Evolutionary conservation across 2,797 vertebrate genomes (phyloP), one percentile per base, ranked within the genome.

Genomic region (Dipus sagitta): DNA sequence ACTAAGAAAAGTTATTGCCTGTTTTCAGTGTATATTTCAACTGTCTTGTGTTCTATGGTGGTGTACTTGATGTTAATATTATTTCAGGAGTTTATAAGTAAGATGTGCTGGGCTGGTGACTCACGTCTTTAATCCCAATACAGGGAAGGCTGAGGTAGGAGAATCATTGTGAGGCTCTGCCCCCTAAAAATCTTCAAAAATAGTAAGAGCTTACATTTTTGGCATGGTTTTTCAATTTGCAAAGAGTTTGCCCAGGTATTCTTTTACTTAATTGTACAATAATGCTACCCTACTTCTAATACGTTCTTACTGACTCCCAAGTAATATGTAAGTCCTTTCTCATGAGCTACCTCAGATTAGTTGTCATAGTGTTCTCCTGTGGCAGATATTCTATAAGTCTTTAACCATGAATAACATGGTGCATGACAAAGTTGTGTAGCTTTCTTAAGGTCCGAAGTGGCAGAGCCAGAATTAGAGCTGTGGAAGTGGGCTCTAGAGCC

Each of bases 401-500:
- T 91, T 74, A 90, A 18, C 83, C 76, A 93, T 54, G 72, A 92
- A 74, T 47, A 90, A 92, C 70, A 26, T 72, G 34, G 91, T 14
- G 18, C 10, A 52, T 1, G 88, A 42, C 38, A 88, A 89, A 68
- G 28, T 47, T 67, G 62, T 6, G 17, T 60, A 76, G 67, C n/a
- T 90, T 85, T 72, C 60, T 80, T 92, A 76, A 72, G 52, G 21
- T 70, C 11, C 20, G 34, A 85, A 14, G 21, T 52, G 42, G 58
- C 68, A 1, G 28, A 65, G 12, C 18, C 68, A 86, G 65, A 85
- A 71, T 24, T 26, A 32, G 71, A 65, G 70, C 24, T 65, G 60
- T 68, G 11, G 23, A 62, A 34, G 18, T 20, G 20, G 24, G 80
- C 15, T 91, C 20, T 9, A 20, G 86, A 71, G 20, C 10, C 2